Conservation (phyloP, 2,888 invertebrate genomes). For the Meloe dianella region DNA sequence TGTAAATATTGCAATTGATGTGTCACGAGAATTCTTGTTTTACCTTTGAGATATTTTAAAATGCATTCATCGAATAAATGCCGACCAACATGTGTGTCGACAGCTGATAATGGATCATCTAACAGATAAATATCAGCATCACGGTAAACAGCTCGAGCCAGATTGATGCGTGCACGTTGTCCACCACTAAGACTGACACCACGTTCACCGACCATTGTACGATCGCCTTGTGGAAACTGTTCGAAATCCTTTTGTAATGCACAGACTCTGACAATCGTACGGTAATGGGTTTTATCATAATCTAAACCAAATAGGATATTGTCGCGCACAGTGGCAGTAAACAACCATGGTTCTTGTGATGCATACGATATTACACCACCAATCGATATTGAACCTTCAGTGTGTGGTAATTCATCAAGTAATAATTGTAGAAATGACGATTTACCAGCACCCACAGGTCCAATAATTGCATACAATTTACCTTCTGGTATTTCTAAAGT, state of each 20-base stretch:
- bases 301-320: conserved; percentile 79
- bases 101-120: conserved; percentile 80
- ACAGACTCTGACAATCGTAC: conserved; percentile 64
- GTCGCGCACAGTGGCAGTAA: conserved; percentile 71
- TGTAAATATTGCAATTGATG: conserved; percentile 72
- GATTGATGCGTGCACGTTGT: conserved; percentile 77
- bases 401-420: conserved; percentile 71
- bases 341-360: conserved; percentile 81
- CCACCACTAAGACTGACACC: conserved; percentile 79
- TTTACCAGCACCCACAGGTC: conserved; percentile 73
- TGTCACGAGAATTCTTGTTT: conserved; percentile 70
- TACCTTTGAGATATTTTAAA: conserved; percentile 61
- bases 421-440: conserved; percentile 71
- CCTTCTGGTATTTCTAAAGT: conserved; percentile 25
- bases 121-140: conserved; percentile 76
- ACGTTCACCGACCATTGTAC: conserved; percentile 76
- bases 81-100: conserved; percentile 75
- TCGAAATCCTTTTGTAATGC: conserved; percentile 72
- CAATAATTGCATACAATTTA: conserved; percentile 61
- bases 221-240: conserved; percentile 72
- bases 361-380: conserved; percentile 71
- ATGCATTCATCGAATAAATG: conserved; percentile 78
- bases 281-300: conserved; percentile 62
- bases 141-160: conserved; percentile 77
- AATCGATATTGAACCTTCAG: conserved; percentile 65